Evolutionary conservation across 2,888 invertebrate species (phyloP).

Genomic region (Dascillus cervinus): DNA sequence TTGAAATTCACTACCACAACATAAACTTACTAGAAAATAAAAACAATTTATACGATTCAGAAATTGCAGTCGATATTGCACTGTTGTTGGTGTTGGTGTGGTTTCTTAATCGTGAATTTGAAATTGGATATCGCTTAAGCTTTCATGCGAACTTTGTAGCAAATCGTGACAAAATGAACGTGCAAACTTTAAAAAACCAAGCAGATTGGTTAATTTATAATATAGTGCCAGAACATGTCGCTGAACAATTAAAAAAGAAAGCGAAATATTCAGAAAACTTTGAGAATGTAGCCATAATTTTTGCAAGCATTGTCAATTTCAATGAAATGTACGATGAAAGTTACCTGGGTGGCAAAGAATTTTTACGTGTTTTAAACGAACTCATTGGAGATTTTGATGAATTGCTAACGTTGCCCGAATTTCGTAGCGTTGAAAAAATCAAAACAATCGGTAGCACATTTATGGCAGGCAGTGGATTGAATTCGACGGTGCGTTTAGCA

Average conservation of each 20-base stretch:
- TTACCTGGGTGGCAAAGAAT: constrained; percentile 91
- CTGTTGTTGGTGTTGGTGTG: constrained; percentile 82
- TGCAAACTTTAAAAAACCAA: constrained; percentile 89
- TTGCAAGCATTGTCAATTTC: constrained; percentile 94
- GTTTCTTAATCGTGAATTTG: constrained; percentile 92
- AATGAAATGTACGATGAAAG: constrained; percentile 98
- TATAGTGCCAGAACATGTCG: constrained; percentile 93
- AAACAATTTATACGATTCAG: constrained; percentile 46
- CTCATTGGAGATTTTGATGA: constrained; percentile 95
- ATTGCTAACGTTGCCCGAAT: constrained; percentile 71
- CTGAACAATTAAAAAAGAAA: constrained; percentile 85
- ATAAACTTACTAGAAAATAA: constrained; percentile 58
- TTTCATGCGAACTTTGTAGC: constrained; percentile 91
- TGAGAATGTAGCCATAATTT: constrained; percentile 85
- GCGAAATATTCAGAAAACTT: constrained; percentile 94
- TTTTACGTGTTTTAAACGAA: constrained; percentile 89
- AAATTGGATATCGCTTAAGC: constrained; percentile 86
- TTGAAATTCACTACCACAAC: background rate
- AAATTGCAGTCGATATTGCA: constrained; percentile 75
- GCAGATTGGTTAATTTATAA: constrained; percentile 95
- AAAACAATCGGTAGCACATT: constrained; percentile 96
- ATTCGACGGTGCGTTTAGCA: constrained; percentile 65
- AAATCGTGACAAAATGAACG: constrained; percentile 77
- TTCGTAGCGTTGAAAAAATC: constrained; percentile 89
- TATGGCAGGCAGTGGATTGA: constrained; percentile 95